Conservation (phyloP, 2,113 vertebrate species). For the Puma concolor region DNA sequence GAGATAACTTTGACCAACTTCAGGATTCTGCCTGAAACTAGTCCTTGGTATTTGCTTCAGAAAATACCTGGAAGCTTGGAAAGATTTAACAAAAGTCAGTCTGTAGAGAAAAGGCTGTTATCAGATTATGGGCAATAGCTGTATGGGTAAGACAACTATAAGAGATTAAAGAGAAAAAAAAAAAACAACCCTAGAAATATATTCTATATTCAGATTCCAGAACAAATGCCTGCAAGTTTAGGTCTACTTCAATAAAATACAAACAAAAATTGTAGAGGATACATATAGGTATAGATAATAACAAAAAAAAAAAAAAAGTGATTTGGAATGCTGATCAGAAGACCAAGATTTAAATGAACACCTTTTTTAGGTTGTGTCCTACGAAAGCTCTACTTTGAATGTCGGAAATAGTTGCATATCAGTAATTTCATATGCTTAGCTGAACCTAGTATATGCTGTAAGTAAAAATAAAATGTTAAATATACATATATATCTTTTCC, state of each 20-base stretch:
- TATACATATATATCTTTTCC: neutral
- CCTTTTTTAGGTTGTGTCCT: neutral
- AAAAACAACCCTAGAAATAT: neutral
- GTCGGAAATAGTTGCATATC: neutral
- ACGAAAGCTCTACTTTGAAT: neutral
- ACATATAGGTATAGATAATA: neutral
- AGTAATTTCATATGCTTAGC: neutral
- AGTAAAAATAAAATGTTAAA: constrained; percentile 10
- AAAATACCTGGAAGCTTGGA: neutral
- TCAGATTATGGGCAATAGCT: neutral
- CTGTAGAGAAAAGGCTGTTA: neutral
- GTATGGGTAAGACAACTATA: neutral
- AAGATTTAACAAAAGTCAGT: neutral
- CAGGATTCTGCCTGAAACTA: neutral
- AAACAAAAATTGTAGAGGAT: neutral
- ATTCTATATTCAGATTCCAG: neutral
- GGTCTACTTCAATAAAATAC: neutral
- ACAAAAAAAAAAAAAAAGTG: neutral
- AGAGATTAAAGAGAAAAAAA: rapidly evolving
- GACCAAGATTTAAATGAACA: neutral
- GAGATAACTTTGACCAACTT: neutral
- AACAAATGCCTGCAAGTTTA: neutral
- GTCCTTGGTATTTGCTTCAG: neutral
- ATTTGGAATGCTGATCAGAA: neutral
- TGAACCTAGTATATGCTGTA: neutral